Conservation (phyloP, 2,888 invertebrate genomes). For the Spodoptera littoralis region DNA sequence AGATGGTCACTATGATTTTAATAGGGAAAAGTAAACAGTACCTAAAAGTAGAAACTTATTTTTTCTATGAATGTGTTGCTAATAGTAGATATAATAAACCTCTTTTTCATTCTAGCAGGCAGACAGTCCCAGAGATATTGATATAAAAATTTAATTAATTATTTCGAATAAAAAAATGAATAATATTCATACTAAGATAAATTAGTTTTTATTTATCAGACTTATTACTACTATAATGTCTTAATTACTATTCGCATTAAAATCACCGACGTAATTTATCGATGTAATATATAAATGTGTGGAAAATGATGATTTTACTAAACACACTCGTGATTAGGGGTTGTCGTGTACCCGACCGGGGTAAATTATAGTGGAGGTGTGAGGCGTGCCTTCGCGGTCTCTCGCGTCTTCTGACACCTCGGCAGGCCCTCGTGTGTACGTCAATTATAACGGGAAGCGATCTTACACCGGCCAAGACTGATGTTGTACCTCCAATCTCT, state of each 20-base stretch:
- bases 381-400: constrained; percentile 65
- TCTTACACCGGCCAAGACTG: constrained; percentile 58
- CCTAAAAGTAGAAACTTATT: no score
- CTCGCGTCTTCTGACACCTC: constrained; percentile 79
- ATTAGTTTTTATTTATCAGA: no score
- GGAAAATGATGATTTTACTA: constrained; percentile 69
- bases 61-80: background rate
- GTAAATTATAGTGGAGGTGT: constrained; percentile 79
- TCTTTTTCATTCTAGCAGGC: constrained; percentile 1
- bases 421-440: constrained; percentile 66
- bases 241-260: constrained; percentile 13
- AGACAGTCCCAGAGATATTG: no score
- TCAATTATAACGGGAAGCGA: constrained; percentile 84
- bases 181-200: background rate
- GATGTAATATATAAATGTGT: constrained; percentile 43
- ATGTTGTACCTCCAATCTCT: constrained; percentile 65
- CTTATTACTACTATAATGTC: background rate
- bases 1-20: no score
- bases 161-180: background rate
- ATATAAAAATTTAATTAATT: no score
- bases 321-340: constrained; percentile 71
- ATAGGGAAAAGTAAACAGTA: no score
- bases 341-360: constrained; percentile 66
- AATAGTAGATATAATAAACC: constrained; percentile 14
- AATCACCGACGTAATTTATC: constrained; percentile 20